These are phyloP conservation scores for Cotesia chilonis DNA, from an alignment of 1,140 invertebrate species.

Conservation along the genomic window DNA sequence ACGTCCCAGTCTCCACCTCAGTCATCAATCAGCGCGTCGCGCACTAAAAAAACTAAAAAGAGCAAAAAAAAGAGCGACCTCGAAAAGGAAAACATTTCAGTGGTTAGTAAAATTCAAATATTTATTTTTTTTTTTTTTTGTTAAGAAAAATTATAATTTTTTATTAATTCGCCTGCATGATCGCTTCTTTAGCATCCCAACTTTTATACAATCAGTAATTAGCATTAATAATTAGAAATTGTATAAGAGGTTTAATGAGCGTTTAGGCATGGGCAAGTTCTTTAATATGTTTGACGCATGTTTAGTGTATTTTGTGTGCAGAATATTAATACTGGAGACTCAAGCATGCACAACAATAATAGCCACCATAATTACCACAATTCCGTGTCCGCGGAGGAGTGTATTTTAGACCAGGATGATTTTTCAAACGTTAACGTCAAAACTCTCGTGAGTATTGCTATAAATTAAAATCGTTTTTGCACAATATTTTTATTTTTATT, in stretches of 20 bases:
- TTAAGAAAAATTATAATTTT: slow-evolving; percentile 17
- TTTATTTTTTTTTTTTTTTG: background rate
- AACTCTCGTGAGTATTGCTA: slow-evolving; percentile 60
- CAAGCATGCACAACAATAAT: slow-evolving; percentile 55
- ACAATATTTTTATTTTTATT: background rate
- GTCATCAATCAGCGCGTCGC: slow-evolving; percentile 57
- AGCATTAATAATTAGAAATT: background rate
- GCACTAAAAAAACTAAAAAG: slow-evolving; percentile 71
- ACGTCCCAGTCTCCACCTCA: slow-evolving; percentile 40
- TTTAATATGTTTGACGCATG: slow-evolving; percentile 20
- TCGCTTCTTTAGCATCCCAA: background rate
- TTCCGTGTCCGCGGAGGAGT: slow-evolving; percentile 45
- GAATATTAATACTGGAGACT: slow-evolving; percentile 48
- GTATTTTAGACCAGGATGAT: slow-evolving; percentile 63
- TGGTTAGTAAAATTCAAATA: slow-evolving; percentile 65
- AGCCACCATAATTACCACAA: slow-evolving; percentile 53
- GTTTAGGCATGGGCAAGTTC: background rate
- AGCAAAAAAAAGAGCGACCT: slow-evolving; percentile 67
- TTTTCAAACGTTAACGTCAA: slow-evolving; percentile 70
- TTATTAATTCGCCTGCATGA: background rate
- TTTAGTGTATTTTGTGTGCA: slow-evolving; percentile 33
- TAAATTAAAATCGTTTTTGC: background rate
- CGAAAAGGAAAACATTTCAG: slow-evolving; percentile 72
- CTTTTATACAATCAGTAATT: slow-evolving; percentile 5
- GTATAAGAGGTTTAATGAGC: slow-evolving; percentile 18